A percentile compares a stretch with the other conserved stretches of the same genome.
These are phyloP conservation scores for Drosophila demipolita DNA, from an alignment of 2,888 invertebrate genomes.

Conservation along the genomic window DNA sequence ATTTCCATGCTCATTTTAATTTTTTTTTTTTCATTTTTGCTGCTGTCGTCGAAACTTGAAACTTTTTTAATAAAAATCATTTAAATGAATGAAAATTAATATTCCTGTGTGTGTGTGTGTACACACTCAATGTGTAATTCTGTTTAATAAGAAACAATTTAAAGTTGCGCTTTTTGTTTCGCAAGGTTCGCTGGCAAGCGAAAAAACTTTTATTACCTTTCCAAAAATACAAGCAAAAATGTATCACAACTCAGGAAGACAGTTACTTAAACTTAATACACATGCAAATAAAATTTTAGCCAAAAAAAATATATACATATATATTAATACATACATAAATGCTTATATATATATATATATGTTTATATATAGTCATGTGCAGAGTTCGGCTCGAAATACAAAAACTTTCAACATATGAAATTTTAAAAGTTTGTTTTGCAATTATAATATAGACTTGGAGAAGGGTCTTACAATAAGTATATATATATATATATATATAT, in stretches of 20 bases:
- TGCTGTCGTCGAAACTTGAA: slow-evolving; percentile 51
- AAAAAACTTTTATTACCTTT: slow-evolving; percentile 74
- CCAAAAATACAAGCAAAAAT: slow-evolving; percentile 49
- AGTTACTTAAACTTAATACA: slow-evolving; percentile 31
- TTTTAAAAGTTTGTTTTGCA: slow-evolving; percentile 10
- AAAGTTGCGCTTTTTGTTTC: slow-evolving; percentile 38
- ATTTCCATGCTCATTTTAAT: slow-evolving; percentile 34
- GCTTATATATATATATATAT: neutral
- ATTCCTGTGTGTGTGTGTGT: slow-evolving; percentile 23
- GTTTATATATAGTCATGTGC: neutral
- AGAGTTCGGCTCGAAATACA: slow-evolving; percentile 3
- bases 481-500: neutral
- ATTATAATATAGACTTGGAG: neutral
- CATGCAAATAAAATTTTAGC: slow-evolving; percentile 16
- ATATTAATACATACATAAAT: neutral
- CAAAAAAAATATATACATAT: neutral
- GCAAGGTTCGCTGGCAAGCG: slow-evolving; percentile 27
- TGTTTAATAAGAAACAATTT: slow-evolving; percentile 67
- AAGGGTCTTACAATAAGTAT: neutral
- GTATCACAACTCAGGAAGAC: slow-evolving; percentile 13
- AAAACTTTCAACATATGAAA: slow-evolving; percentile 15
- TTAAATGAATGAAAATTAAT: slow-evolving; percentile 77
- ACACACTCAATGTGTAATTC: slow-evolving; percentile 28
- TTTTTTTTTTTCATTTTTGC: slow-evolving; percentile 31
- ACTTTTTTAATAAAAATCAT: slow-evolving; percentile 79